These are phyloP conservation scores for Pollenia angustigena DNA, from an alignment of 2,888 invertebrate species.

Conservation along the genomic window DNA sequence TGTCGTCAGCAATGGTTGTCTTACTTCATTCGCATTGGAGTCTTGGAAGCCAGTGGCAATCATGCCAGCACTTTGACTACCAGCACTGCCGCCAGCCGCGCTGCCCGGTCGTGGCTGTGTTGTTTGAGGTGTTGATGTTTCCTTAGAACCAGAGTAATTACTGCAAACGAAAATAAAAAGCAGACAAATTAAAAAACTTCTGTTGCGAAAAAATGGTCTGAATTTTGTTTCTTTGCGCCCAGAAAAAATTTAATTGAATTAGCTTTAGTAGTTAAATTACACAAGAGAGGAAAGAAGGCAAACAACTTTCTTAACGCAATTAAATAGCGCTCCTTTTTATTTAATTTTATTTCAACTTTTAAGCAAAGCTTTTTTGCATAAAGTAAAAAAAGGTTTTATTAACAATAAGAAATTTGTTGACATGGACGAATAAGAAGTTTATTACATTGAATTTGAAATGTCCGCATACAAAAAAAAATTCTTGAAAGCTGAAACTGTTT, in stretches of 20 bases:
- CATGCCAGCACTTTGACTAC: constrained; percentile 78
- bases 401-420: neutral
- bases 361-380: neutral
- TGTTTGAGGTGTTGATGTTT: constrained; percentile 82
- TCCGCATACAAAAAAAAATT: no score
- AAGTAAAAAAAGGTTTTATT: neutral
- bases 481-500: no score
- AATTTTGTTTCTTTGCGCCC: neutral
- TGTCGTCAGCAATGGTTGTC: constrained; percentile 77
- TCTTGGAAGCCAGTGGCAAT: constrained; percentile 74
- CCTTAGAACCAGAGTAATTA: constrained; percentile 84
- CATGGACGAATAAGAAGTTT: neutral
- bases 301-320: neutral
- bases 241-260: constrained; percentile 4
- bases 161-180: constrained; percentile 76
- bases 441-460: no score
- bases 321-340: neutral
- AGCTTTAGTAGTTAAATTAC: constrained; percentile 37
- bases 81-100: constrained; percentile 76
- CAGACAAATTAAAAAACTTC: constrained; percentile 15
- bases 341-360: constrained; percentile 11
- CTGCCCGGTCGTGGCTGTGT: constrained; percentile 75
- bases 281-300: neutral
- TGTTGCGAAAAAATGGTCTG: neutral
- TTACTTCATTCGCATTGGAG: constrained; percentile 76